Conservation (phyloP, 2,113 vertebrate genomes). For the Lampris incognitus region DNA sequence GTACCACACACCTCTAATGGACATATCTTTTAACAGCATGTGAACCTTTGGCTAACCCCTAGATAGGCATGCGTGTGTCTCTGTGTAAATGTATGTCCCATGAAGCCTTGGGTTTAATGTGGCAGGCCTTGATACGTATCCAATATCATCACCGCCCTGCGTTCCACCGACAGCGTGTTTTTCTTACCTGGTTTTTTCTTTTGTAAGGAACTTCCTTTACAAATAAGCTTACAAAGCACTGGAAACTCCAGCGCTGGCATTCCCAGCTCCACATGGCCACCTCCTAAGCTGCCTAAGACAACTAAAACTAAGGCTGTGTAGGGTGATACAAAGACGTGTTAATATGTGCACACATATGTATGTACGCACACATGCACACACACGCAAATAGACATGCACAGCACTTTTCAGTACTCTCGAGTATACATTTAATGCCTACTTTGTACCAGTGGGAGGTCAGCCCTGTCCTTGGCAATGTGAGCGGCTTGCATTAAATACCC, state of each 20-base stretch:
- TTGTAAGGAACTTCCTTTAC: no score
- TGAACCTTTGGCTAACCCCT: no score
- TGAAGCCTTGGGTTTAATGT: not conserved
- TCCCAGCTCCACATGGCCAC: no score
- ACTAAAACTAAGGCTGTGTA: no score
- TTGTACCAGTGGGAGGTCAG: constrained; percentile 4
- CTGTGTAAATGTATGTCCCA: not conserved
- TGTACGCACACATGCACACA: not conserved
- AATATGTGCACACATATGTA: not conserved
- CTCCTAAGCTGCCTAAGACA: no score
- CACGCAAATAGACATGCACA: not conserved
- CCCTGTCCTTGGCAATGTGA: not conserved
- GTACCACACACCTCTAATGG: no score
- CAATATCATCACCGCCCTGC: not conserved
- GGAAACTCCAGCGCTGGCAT: no score
- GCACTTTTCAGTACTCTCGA: constrained; percentile 2
- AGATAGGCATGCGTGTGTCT: no score
- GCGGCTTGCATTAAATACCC: constrained; percentile 9
- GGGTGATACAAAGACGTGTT: not conserved
- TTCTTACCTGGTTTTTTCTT: no score
- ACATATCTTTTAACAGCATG: no score
- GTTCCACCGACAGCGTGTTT: not conserved
- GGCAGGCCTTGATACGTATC: not conserved
- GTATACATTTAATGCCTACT: not conserved
- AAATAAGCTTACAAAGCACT: no score